phyloP scores from a whole-genome alignment of 2,888 invertebrate genomes.

The Epirrhoe alternata region DNA sequence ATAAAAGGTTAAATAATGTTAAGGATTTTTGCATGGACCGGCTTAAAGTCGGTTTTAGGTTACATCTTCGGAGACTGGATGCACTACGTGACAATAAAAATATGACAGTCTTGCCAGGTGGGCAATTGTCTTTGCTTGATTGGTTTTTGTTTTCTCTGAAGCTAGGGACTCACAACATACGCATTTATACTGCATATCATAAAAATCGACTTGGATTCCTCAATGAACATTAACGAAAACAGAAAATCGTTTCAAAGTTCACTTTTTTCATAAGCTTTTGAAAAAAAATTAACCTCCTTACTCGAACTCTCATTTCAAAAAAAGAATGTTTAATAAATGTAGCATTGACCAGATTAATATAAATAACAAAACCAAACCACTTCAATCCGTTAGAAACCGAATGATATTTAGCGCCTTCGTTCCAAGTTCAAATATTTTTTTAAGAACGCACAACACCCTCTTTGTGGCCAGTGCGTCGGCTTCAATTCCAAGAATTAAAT shows the following conservation, averaged over 20 bases:
- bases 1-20: constrained; percentile 76
- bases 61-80: constrained; percentile 44
- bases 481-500: constrained; percentile 80
- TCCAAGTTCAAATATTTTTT: constrained; percentile 66
- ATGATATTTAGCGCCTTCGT: constrained; percentile 64
- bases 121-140: constrained; percentile 1
- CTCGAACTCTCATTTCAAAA: background rate
- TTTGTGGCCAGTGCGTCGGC: constrained; percentile 74
- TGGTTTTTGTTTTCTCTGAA: background rate
- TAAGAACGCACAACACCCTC: constrained; percentile 80
- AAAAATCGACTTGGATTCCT: too few species aligned
- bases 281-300: background rate
- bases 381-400: constrained; percentile 56
- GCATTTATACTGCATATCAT: background rate
- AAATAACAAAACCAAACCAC: constrained; percentile 26
- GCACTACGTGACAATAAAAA: constrained; percentile 26
- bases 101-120: constrained; percentile 24
- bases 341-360: constrained; percentile 11
- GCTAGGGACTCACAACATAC: background rate
- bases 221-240: too few species aligned
- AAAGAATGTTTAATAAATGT: constrained; percentile 3
- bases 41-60: constrained; percentile 51
- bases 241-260: too few species aligned
- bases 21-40: constrained; percentile 62
- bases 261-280: too few species aligned